A percentile compares a stretch with the other conserved stretches of the same genome.
These are phyloP conservation scores for Leucoraja ocellata DNA, from an alignment of 2,797 vertebrate genomes.

Conservation along the genomic window DNA sequence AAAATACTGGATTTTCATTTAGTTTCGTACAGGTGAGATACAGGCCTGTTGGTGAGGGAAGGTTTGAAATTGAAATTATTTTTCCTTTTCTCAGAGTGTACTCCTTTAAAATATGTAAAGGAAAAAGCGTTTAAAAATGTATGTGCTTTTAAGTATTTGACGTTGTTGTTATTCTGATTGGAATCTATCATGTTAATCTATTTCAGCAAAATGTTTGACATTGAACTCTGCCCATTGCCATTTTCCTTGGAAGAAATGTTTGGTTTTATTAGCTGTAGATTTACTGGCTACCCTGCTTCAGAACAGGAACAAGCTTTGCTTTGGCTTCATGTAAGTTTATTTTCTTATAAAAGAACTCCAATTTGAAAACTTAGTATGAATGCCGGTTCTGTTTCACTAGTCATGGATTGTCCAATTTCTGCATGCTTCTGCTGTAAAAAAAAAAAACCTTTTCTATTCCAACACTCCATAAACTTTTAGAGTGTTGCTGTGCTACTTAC, in stretches of 20 bases:
- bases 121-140: background rate
- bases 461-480: background rate
- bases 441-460: background rate
- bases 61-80: background rate
- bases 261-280: slow-evolving; percentile 95
- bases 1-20: background rate
- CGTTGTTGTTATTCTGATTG: background rate
- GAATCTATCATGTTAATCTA: slow-evolving; percentile 42
- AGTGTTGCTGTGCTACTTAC: background rate
- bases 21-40: background rate
- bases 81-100: background rate
- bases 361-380: background rate
- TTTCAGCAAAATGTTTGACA: slow-evolving; percentile 98
- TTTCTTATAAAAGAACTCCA: background rate
- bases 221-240: slow-evolving; percentile 93
- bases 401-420: background rate
- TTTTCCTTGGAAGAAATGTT: slow-evolving; percentile 99
- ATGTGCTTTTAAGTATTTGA: background rate
- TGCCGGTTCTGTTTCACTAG: background rate
- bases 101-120: background rate
- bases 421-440: background rate
- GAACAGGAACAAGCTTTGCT: slow-evolving; percentile 95
- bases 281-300: slow-evolving; percentile 91
- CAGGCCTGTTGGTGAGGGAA: background rate
- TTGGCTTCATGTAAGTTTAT: slow-evolving; percentile 86